phyloP scores from a whole-genome alignment of 2,113 vertebrate species.

The Bujurquina vittata region DNA sequence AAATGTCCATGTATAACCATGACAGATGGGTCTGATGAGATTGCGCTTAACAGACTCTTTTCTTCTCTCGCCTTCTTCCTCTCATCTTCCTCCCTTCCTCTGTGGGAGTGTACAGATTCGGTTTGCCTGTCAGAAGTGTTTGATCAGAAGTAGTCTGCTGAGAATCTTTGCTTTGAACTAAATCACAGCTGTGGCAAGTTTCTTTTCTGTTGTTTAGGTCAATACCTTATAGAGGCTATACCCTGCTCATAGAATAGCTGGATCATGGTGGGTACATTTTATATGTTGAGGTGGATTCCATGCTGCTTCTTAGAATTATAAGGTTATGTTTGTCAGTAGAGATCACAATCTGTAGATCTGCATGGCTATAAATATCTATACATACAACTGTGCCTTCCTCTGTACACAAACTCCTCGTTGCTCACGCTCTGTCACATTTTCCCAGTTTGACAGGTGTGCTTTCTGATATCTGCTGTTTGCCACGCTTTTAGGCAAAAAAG shows the following conservation, averaged over 20 bases:
- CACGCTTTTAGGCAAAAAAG: conserved; percentile 39
- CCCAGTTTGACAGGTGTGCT: conserved; percentile 42
- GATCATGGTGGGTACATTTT: conserved; percentile 14
- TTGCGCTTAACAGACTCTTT: conserved; percentile 57
- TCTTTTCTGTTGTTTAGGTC: conserved; percentile 47
- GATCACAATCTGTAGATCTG: conserved; percentile 45
- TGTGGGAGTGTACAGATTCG: conserved; percentile 40
- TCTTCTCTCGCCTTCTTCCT: conserved; percentile 22
- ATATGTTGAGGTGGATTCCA: conserved; percentile 18
- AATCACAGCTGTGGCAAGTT: conserved; percentile 41
- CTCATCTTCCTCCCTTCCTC: conserved; percentile 1
- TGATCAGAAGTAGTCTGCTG: conserved; percentile 43
- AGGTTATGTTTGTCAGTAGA: conserved; percentile 38
- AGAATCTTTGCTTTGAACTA: conserved; percentile 48
- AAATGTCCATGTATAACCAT: conserved; percentile 38
- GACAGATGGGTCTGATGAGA: conserved; percentile 67
- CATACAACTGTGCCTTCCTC: background rate
- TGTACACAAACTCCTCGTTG: conserved; percentile 17
- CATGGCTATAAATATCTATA: conserved; percentile 29
- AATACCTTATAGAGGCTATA: conserved; percentile 20
- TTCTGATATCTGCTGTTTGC: conserved; percentile 3
- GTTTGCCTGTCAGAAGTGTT: conserved; percentile 59
- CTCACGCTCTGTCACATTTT: conserved; percentile 1
- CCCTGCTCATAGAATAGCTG: conserved; percentile 19
- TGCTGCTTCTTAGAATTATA: conserved; percentile 7